A percentile compares a stretch with the other conserved stretches of the same genome.
Conservation (phyloP, 2,113 vertebrate species). For the Protobothrops flavoviridis region DNA sequence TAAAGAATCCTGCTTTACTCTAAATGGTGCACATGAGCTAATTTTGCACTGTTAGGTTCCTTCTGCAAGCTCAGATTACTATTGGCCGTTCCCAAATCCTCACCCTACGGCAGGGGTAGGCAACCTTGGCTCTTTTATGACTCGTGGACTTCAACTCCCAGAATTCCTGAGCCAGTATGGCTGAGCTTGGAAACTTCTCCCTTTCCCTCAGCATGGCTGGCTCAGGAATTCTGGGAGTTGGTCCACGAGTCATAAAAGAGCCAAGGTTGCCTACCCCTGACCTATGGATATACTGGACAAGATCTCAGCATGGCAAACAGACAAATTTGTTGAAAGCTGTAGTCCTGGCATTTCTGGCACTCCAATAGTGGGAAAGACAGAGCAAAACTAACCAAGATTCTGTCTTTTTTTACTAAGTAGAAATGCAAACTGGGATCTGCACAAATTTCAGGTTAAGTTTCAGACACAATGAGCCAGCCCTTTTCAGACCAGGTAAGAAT, state of each 20-base stretch:
- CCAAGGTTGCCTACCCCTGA: too few relatives aligned
- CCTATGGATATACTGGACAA: neutral
- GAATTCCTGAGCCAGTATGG: too few relatives aligned
- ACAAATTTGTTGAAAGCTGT: neutral
- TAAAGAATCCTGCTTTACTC: neutral
- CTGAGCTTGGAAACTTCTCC: too few relatives aligned
- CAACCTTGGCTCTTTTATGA: too few relatives aligned
- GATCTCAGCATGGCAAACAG: neutral
- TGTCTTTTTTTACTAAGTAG: neutral
- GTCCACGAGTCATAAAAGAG: too few relatives aligned
- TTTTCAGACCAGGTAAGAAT: neutral
- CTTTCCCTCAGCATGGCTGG: too few relatives aligned
- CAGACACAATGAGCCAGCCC: neutral
- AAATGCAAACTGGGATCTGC: neutral
- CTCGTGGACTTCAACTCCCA: too few relatives aligned
- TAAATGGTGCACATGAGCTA: neutral
- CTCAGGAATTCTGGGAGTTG: too few relatives aligned
- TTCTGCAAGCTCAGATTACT: neutral
- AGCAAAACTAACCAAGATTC: neutral
- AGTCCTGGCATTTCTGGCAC: neutral
- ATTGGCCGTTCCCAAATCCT: neutral
- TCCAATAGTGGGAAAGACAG: neutral
- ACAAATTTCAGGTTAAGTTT: neutral
- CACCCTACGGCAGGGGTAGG: neutral
- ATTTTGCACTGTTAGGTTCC: neutral